Evolutionary conservation across 1,140 invertebrate species (phyloP).

Genomic region (Trachymyrmex septentrionalis): DNA sequence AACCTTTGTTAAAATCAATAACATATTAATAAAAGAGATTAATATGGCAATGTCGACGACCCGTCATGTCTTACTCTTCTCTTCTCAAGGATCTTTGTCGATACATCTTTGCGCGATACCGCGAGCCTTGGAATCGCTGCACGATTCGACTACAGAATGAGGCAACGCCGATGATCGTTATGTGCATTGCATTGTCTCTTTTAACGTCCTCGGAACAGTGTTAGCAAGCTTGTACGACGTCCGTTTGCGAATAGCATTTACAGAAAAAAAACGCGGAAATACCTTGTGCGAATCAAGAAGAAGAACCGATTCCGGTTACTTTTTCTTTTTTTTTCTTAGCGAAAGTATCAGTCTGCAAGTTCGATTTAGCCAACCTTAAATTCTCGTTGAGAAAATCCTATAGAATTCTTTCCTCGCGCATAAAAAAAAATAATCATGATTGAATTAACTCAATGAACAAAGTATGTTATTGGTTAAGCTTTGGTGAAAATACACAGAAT

Average conservation of each 20-base stretch:
- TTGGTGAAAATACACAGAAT: no score
- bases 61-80: neutral
- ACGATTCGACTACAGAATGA: conserved; percentile 67
- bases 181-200: conserved; percentile 66
- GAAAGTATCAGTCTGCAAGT: neutral
- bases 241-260: conserved; percentile 59
- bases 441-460: no score
- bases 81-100: neutral
- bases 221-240: neutral
- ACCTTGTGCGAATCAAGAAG: neutral
- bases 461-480: no score
- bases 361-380: neutral
- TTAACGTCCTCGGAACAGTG: conserved; percentile 30
- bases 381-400: neutral
- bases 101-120: conserved; percentile 57
- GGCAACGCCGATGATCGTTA: conserved; percentile 47
- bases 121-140: conserved; percentile 52
- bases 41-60: neutral
- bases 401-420: neutral
- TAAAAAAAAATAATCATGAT: no score
- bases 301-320: neutral
- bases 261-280: conserved; percentile 68
- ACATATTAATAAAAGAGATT: neutral
- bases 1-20: neutral
- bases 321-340: neutral